phyloP scores from a whole-genome alignment of 2,797 vertebrate species.

The Oophaga sylvatica region DNA sequence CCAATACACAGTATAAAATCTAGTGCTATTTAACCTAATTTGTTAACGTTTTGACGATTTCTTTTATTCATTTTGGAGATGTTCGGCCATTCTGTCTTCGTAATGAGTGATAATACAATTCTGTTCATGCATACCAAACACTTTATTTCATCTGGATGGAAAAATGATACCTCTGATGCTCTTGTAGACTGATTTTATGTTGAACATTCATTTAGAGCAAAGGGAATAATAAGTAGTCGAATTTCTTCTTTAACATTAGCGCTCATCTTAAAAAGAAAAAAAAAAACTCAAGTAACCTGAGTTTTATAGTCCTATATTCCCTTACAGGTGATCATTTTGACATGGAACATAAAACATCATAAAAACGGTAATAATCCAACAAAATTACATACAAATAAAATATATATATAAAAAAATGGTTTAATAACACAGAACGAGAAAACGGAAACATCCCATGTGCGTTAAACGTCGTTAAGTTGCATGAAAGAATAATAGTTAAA shows the following conservation, averaged over 20 bases:
- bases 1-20: neutral
- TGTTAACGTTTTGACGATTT: neutral
- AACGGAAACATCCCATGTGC: constrained; percentile 66
- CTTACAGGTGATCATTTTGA: neutral
- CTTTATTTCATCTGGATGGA: neutral
- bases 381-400: constrained; percentile 64
- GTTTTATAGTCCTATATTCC: neutral
- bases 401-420: constrained; percentile 60
- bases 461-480: constrained; percentile 76
- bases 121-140: neutral
- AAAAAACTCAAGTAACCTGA: neutral
- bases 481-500: constrained; percentile 67
- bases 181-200: neutral
- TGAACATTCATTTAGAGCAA: neutral
- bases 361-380: neutral
- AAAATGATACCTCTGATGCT: neutral
- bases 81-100: neutral
- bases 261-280: neutral
- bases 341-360: neutral
- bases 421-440: constrained; percentile 70
- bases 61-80: neutral
- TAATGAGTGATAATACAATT: neutral
- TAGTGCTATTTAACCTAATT: neutral
- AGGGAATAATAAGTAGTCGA: neutral
- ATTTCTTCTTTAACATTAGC: neutral